Conservation (phyloP, 2,888 invertebrate species). For the Rambutsinella grinnellia region DNA sequence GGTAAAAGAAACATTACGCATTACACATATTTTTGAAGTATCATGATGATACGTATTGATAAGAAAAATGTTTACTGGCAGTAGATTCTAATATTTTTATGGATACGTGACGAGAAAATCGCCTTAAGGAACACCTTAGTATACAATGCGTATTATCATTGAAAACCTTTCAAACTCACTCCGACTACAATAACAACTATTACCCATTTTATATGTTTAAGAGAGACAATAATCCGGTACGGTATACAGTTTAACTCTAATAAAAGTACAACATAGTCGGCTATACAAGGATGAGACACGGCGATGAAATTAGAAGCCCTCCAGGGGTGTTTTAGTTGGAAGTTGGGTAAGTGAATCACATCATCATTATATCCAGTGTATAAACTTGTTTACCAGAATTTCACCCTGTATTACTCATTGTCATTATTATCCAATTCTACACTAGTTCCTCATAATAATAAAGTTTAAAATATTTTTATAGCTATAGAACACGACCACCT, state of each 20-base stretch:
- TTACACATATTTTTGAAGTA: too few species aligned
- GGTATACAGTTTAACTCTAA: too few species aligned
- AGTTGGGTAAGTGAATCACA: not conserved
- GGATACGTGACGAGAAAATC: conserved; percentile 40
- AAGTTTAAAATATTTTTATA: too few species aligned
- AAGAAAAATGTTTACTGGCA: conserved; percentile 22
- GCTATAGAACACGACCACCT: too few species aligned
- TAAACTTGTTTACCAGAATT: not conserved
- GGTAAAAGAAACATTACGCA: too few species aligned
- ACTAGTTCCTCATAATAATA: too few species aligned
- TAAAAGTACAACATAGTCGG: not conserved
- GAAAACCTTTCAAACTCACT: not conserved
- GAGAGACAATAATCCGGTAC: too few species aligned
- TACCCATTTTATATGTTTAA: too few species aligned
- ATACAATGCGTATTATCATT: not conserved
- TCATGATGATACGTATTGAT: conserved; percentile 12
- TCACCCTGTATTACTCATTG: not conserved
- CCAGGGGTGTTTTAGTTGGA: not conserved
- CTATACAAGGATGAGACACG: not conserved
- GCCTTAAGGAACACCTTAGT: conserved; percentile 28
- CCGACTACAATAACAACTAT: too few species aligned
- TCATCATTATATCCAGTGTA: not conserved
- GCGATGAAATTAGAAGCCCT: not conserved
- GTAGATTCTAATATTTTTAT: conserved; percentile 34
- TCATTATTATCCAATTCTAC: not conserved